Conservation (phyloP, 2,113 vertebrate species). For the Nycticryphes semicollaris region DNA sequence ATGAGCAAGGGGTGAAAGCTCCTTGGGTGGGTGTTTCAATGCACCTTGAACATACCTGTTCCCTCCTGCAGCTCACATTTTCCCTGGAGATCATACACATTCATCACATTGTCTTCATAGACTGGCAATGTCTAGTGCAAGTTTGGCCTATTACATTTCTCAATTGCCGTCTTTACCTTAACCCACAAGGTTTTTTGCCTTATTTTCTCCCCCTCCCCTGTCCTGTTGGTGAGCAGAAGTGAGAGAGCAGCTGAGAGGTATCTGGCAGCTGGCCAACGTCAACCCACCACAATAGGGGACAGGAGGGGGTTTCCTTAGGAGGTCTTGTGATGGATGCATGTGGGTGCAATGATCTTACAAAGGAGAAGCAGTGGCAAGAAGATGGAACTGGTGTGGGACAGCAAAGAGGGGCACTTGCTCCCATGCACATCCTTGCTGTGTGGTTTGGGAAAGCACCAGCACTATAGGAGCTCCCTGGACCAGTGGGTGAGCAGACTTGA, state of each 20-base stretch:
- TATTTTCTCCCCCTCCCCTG: background rate
- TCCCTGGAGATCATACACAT: background rate
- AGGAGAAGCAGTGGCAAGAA: background rate
- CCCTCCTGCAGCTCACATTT: background rate
- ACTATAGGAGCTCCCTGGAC: background rate
- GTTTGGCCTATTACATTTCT: background rate
- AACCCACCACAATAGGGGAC: background rate
- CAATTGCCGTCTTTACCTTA: background rate
- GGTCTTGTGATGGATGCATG: background rate
- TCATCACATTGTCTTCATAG: background rate
- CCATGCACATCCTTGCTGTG: accelerated
- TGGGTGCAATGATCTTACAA: background rate
- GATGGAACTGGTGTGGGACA: background rate
- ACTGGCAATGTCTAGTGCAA: accelerated
- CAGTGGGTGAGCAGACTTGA: background rate
- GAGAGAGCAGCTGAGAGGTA: background rate
- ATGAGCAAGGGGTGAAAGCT: background rate
- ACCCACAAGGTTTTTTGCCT: accelerated
- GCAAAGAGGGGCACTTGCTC: background rate
- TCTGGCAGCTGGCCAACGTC: background rate
- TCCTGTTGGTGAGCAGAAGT: background rate
- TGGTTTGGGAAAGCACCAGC: background rate
- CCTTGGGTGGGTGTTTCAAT: background rate
- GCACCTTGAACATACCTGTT: background rate
- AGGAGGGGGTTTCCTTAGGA: background rate